Evolutionary conservation across 2,113 vertebrate species (phyloP), one percentile per base, ranked within the genome.

Genomic region (Brienomyrus longianalis): DNA sequence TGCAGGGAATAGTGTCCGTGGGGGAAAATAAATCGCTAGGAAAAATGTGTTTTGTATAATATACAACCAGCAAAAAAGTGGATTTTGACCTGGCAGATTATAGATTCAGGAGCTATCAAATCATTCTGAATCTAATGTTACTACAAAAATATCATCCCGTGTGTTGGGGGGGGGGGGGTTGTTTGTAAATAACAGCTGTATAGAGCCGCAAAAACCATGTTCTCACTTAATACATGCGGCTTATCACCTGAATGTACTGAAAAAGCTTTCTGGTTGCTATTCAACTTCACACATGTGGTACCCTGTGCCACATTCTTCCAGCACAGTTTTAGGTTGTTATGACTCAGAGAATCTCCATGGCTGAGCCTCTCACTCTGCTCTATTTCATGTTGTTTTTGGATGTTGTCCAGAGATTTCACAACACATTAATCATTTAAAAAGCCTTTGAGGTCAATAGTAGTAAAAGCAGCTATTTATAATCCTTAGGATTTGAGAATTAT

Each of bases 401-500:
- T 80, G 35, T 59, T 47, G 45, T 88, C 35, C 59, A 88, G 43
- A 50, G 23, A 74, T 88, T 87, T 87, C 15, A 47, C 59, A n/a
- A 43, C 59, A 88, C 56, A 48, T 88, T 47, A 88, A 50, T 88
- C 39, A 35, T 47, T 11, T 62, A 54, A 35, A 62, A 43, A 88
- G 54, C n/a, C 23, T 88, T 56, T 35, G 56, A 23, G 50, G 87
- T 52, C 54, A 45, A 52, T n/a, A 77, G 50, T 80, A 66, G 48
- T 50, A 89, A 80, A 21, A 10, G 48, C 45, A 80, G n/a, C 66
- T 89, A 19, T 52, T 88, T 35, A 70, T 86, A 83, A 83, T 83
- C 77, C 77, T 84, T 54, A 31, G 19, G 48, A 89, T 83, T 84
- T 89, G 35, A 59, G 47, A 84, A 89, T 45, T 59, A 89, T 84